A percentile compares a stretch with the other conserved stretches of the same genome.
Evolutionary conservation across 2,797 vertebrate species (phyloP).

Genomic region (Triplophysa yarkandensis): DNA sequence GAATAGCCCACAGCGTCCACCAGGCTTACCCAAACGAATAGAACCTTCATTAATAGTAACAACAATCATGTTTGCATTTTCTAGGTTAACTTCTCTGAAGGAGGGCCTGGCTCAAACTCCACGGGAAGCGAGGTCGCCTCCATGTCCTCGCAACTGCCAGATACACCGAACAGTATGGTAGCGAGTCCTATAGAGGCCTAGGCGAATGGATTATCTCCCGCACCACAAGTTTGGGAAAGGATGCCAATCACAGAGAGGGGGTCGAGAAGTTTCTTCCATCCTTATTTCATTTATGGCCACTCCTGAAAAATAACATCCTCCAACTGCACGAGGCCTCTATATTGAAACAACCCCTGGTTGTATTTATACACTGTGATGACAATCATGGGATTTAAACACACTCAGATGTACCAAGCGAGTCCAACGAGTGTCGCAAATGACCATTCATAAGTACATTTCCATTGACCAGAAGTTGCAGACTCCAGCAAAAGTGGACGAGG

Average conservation of each 20-base stretch:
- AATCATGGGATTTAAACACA: slow-evolving; percentile 91
- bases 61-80: slow-evolving; percentile 23
- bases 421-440: slow-evolving; percentile 53
- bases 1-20: not conserved
- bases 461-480: slow-evolving; percentile 71
- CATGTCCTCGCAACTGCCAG: slow-evolving; percentile 98
- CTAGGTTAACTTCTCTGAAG: slow-evolving; percentile 96
- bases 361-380: slow-evolving; percentile 99
- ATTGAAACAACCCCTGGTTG: slow-evolving; percentile 82
- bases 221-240: slow-evolving; percentile 72
- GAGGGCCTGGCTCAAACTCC: slow-evolving; percentile 95
- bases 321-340: slow-evolving; percentile 83
- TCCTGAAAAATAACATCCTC: slow-evolving; percentile 62
- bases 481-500: slow-evolving; percentile 70
- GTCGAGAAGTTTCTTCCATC: slow-evolving; percentile 46
- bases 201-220: slow-evolving; percentile 71
- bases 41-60: not conserved
- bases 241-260: slow-evolving; percentile 68
- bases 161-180: slow-evolving; percentile 99
- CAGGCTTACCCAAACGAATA: not conserved
- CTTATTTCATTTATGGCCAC: slow-evolving; percentile 44
- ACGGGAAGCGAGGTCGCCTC: slow-evolving; percentile 98
- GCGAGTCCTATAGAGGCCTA: slow-evolving; percentile 98
- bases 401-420: slow-evolving; percentile 40
- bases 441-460: slow-evolving; percentile 57